Conservation (phyloP, 2,113 vertebrate species). For the Tragulus kanchil region DNA sequence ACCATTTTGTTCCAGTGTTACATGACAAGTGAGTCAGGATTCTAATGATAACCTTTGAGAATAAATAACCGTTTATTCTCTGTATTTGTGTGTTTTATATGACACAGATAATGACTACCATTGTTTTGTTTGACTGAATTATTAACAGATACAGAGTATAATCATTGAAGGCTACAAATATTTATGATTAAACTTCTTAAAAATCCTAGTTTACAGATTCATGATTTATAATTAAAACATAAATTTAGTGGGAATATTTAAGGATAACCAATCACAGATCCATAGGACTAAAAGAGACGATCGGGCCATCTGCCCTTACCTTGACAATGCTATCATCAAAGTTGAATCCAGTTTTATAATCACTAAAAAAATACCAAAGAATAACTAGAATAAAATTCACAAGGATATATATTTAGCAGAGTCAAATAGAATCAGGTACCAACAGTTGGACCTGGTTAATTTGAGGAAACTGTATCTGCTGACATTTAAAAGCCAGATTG, state of each 20-base stretch:
- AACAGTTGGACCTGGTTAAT: background rate
- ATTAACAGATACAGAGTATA: constrained; percentile 15
- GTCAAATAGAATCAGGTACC: background rate
- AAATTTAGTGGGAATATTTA: background rate
- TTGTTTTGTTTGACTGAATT: constrained; percentile 49
- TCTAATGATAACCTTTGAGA: constrained; percentile 20
- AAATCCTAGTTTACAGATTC: background rate
- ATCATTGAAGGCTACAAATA: background rate
- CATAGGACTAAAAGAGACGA: background rate
- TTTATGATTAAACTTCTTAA: background rate
- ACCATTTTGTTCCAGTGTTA: background rate
- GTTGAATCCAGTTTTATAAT: background rate
- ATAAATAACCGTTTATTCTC: constrained; percentile 7
- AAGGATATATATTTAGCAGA: background rate
- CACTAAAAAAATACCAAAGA: constrained; percentile 4
- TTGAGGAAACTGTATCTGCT: background rate
- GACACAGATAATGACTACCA: background rate
- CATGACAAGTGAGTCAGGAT: constrained; percentile 47
- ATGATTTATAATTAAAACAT: constrained; percentile 3
- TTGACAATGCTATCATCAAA: background rate
- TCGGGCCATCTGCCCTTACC: too few species aligned
- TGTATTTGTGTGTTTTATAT: background rate
- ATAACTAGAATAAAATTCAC: background rate
- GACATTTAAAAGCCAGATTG: background rate
- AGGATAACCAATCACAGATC: background rate